Conservation (phyloP, 2,888 invertebrate species). For the Embidobia sp. region DNA sequence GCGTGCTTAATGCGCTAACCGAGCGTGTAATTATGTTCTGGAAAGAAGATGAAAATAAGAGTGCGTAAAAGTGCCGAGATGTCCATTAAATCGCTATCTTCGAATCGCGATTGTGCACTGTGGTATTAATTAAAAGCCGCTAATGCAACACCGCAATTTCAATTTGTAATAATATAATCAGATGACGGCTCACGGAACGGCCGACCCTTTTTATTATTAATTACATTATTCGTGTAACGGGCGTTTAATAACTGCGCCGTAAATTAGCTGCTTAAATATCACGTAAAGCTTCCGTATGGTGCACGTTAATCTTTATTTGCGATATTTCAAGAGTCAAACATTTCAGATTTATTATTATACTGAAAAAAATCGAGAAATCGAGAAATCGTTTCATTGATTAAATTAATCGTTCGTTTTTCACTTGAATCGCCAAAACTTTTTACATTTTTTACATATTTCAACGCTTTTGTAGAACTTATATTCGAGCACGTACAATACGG, state of each 20-base stretch:
- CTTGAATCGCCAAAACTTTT: too few species aligned
- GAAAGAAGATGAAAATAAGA: slow-evolving; percentile 43
- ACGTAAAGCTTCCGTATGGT: too few species aligned
- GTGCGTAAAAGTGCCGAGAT: slow-evolving; percentile 23
- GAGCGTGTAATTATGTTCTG: slow-evolving; percentile 50
- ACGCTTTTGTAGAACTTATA: too few species aligned
- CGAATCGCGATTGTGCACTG: slow-evolving; percentile 44
- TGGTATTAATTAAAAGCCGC: slow-evolving; percentile 46
- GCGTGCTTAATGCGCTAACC: slow-evolving; percentile 47
- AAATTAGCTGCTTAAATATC: slow-evolving; percentile 18
- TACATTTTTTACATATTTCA: too few species aligned
- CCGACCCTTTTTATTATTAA: slow-evolving; percentile 22
- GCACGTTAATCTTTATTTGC: too few species aligned
- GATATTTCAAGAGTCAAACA: too few species aligned
- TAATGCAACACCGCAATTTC: slow-evolving; percentile 43
- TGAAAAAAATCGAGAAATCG: too few species aligned
- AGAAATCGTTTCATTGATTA: too few species aligned
- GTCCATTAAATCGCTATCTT: slow-evolving; percentile 45
- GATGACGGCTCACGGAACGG: slow-evolving; percentile 9
- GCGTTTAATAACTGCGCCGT: slow-evolving; percentile 1
- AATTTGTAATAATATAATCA: slow-evolving; percentile 51
- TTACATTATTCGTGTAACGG: slow-evolving; percentile 17
- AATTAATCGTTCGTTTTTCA: too few species aligned
- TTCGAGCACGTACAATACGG: too few species aligned
- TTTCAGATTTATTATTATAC: too few species aligned